These are phyloP conservation scores for Phaethon lepturus DNA, from an alignment of 2,113 vertebrate species.

Conservation along the genomic window DNA sequence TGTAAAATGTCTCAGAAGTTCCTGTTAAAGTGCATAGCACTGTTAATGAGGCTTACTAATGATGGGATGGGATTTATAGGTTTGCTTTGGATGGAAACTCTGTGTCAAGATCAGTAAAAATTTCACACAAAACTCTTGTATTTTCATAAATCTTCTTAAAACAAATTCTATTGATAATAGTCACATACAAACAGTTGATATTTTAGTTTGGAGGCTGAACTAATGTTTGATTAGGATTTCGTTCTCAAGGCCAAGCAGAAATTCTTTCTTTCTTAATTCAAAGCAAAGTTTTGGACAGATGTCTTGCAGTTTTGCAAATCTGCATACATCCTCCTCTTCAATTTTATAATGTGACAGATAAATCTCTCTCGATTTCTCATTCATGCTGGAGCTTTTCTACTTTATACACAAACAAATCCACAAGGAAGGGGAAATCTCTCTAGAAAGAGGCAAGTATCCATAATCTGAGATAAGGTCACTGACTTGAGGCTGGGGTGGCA, in stretches of 20 bases:
- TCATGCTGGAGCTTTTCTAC: not conserved
- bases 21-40: not conserved
- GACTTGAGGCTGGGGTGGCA: not conserved
- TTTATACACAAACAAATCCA: not conserved
- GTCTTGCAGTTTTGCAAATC: not conserved
- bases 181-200: not conserved
- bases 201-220: not conserved
- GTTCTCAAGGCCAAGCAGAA: not conserved
- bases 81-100: not conserved
- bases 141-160: not conserved
- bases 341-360: not conserved
- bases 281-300: not conserved
- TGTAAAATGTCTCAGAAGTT: not conserved
- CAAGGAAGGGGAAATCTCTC: not conserved
- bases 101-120: not conserved
- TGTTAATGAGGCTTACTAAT: not conserved
- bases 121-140: not conserved
- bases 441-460: not conserved
- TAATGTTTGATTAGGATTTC: not conserved
- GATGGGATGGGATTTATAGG: not conserved
- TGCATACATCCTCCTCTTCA: not conserved
- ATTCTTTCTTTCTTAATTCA: not conserved
- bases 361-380: not conserved
- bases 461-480: not conserved
- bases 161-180: not conserved